Conservation (phyloP, 2,113 vertebrate species). For the Petroica traversi region DNA sequence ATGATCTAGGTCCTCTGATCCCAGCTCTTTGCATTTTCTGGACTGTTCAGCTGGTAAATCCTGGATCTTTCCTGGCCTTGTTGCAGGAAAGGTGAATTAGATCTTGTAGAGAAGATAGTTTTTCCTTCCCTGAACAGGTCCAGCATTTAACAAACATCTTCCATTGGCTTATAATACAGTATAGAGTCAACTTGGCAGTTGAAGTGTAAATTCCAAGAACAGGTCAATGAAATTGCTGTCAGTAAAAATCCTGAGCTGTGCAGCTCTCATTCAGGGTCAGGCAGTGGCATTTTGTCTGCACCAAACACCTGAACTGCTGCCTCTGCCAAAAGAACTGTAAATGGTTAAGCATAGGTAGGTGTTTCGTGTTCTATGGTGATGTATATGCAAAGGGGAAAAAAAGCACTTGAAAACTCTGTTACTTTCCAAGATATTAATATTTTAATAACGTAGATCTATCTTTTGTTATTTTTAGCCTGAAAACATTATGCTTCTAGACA, state of each 20-base stretch:
- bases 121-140: neutral
- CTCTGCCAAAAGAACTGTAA: neutral
- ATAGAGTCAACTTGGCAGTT: neutral
- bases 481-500: constrained; percentile 98
- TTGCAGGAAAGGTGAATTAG: neutral
- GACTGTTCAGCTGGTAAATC: neutral
- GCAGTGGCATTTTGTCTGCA: neutral
- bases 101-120: neutral
- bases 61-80: neutral
- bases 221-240: neutral
- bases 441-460: neutral
- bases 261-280: neutral
- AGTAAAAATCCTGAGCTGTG: neutral
- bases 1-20: neutral
- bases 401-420: neutral
- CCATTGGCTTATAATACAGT: neutral
- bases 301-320: neutral
- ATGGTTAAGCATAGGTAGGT: neutral
- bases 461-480: constrained; percentile 84
- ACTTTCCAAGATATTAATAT: neutral
- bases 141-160: neutral
- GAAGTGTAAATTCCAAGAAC: neutral
- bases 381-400: neutral
- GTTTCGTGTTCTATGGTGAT: neutral
- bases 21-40: neutral